Base-by-base conservation (phyloP, 2,113 vertebrate genomes). In the Scortum barcoo region DNA sequence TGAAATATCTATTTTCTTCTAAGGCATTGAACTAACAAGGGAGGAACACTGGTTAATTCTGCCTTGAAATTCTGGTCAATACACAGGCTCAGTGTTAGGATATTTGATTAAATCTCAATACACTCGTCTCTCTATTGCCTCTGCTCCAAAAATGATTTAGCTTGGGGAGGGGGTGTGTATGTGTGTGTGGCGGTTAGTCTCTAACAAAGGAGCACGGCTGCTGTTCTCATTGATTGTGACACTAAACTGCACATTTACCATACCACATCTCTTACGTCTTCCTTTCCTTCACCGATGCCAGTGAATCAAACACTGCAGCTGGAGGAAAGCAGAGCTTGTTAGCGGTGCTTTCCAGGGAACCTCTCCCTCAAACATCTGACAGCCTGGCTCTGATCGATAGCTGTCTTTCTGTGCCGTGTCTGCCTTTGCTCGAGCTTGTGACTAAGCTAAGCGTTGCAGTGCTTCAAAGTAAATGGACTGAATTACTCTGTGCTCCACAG, bases 191-290 rank as follows among this genome's bases (percentile, higher is more conserved):
- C 51, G 33, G 48, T 84, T 61, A n/a, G 60, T 71, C 60, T 81
- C 42, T 44, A 67, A 76, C 67, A 86, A 80, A 79, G 60, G 46
- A 83, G 72, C 26, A 4, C 69, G 69, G 58, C 75, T 83, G 78
- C 46, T 86, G 81, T 87, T 90, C 76, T 88, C 83, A 93, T 93
- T 87, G 91, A 92, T 93, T 90, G 78, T 90, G 84, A 90, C 83
- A 90, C 86, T 91, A 92, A 92, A 88, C 90, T 67, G 4, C 78
- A 84, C 87, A 84, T 90, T 92, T 91, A 92, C 86, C 71, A 81
- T 62, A 62, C 80, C 30, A 70, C 83, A 72, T 88, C 81, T 86
- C 72, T 85, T 61, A 62, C 7, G 63, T 85, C 83, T 91, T 85
- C 69, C 76, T 81, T 85, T 86, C 66, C 79, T 50, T 68, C 63